Evolutionary conservation across 2,797 vertebrate genomes (phyloP).

Genomic region (Carcharodon carcharias): DNA sequence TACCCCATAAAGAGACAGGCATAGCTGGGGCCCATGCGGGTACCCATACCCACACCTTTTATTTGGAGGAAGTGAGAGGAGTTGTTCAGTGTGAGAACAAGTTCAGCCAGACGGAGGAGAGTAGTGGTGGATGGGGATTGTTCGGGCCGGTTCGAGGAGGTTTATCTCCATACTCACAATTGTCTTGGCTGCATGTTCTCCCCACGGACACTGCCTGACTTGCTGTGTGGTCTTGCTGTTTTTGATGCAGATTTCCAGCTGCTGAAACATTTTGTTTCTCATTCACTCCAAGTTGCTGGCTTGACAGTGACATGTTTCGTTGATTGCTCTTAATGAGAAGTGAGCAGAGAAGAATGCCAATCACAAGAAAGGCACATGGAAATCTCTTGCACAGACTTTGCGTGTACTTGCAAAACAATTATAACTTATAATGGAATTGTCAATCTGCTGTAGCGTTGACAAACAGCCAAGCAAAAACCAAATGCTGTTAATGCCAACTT

Average conservation of each 20-base stretch:
- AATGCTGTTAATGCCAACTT: background rate
- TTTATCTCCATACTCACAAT: background rate
- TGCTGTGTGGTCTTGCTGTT: background rate
- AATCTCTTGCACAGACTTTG: background rate
- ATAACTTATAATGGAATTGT: background rate
- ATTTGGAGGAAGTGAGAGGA: too few relatives aligned
- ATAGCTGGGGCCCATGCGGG: too few relatives aligned
- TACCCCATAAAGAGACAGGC: too few relatives aligned
- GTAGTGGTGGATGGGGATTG: too few relatives aligned
- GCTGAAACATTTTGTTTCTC: background rate
- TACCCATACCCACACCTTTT: too few relatives aligned
- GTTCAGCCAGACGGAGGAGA: too few relatives aligned
- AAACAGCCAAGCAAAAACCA: background rate
- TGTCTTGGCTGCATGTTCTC: background rate
- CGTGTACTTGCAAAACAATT: background rate
- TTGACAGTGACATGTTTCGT: background rate
- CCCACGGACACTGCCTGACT: background rate
- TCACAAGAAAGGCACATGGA: background rate
- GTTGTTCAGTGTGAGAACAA: too few relatives aligned
- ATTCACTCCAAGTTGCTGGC: background rate
- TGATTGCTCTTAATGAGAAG: background rate
- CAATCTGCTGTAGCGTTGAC: background rate
- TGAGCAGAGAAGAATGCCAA: background rate
- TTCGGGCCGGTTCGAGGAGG: too few relatives aligned
- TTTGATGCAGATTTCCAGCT: background rate